These are phyloP conservation scores for Diacarnus erythraeanus DNA, from an alignment of 37 sponge, comb jelly and placozoan species.

Conservation along the genomic window DNA sequence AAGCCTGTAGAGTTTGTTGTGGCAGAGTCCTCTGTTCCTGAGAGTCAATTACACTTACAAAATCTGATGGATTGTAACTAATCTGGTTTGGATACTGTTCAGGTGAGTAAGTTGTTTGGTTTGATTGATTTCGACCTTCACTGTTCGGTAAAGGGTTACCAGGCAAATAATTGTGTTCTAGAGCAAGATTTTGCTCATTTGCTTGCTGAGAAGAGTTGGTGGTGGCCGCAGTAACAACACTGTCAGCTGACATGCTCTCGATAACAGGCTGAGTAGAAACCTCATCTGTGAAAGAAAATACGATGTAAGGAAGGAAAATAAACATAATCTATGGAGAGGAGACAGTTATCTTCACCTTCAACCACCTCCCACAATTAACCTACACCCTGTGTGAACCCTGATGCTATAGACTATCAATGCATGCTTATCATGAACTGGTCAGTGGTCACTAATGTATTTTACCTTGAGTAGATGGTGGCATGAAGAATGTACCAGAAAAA, in stretches of 20 bases:
- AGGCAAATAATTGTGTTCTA: background rate
- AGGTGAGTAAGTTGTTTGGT: too few relatives aligned
- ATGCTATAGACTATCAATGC: too few relatives aligned
- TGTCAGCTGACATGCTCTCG: background rate
- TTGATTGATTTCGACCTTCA: background rate
- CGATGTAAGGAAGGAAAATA: background rate
- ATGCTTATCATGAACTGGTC: too few relatives aligned
- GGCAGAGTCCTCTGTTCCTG: background rate
- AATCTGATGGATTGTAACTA: background rate
- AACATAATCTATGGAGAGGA: background rate
- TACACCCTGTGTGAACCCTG: too few relatives aligned
- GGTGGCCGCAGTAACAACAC: background rate
- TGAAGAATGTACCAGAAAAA: slow-evolving; percentile 54
- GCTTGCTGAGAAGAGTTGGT: background rate
- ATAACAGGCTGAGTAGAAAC: background rate
- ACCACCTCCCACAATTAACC: background rate
- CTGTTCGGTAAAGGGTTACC: background rate
- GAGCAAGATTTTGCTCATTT: background rate
- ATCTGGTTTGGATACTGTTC: background rate
- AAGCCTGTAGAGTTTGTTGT: background rate
- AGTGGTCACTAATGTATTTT: background rate
- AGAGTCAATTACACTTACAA: background rate
- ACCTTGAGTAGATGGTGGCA: slow-evolving; percentile 34
- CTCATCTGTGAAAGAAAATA: background rate
- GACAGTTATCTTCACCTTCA: background rate